Evolutionary conservation across 2,888 invertebrate genomes (phyloP).

Genomic region (Myopa testacea): DNA sequence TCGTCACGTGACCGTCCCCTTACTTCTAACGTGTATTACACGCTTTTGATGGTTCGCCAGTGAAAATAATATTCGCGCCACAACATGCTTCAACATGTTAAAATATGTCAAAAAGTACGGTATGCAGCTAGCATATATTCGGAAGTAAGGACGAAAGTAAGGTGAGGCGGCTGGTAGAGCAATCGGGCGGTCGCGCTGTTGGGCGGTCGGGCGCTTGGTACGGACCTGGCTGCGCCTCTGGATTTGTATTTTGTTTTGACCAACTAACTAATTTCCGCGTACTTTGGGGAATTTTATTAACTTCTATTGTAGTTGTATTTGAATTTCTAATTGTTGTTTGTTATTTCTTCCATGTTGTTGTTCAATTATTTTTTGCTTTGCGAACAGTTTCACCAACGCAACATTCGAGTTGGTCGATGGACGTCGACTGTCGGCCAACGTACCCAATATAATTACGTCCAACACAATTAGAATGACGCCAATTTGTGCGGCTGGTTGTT

Average conservation of each 20-base stretch:
- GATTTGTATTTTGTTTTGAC: neutral
- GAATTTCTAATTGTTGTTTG: neutral
- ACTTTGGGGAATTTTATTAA: slow-evolving; percentile 15
- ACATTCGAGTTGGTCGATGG: neutral
- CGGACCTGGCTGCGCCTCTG: neutral
- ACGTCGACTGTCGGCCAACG: neutral
- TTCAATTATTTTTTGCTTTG: neutral
- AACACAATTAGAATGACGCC: slow-evolving; percentile 35
- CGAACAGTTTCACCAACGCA: neutral
- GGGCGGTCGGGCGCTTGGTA: too few species aligned
- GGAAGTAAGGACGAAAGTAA: too few species aligned
- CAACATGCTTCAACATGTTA: slow-evolving; percentile 31
- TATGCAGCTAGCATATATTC: neutral
- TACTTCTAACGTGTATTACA: neutral
- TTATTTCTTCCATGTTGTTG: neutral
- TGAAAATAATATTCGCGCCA: slow-evolving; percentile 30
- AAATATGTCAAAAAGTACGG: slow-evolving; percentile 18
- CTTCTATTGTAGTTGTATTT: slow-evolving; percentile 2
- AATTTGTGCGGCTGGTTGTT: slow-evolving; percentile 14
- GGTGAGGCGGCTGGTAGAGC: neutral
- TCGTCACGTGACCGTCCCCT: neutral
- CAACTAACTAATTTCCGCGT: slow-evolving; percentile 6
- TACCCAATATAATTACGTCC: slow-evolving; percentile 30
- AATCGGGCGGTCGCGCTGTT: neutral
- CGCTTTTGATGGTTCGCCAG: slow-evolving; percentile 6